Evolutionary conservation across 1,140 invertebrate genomes (phyloP).

Genomic region (Aphelinus certus): DNA sequence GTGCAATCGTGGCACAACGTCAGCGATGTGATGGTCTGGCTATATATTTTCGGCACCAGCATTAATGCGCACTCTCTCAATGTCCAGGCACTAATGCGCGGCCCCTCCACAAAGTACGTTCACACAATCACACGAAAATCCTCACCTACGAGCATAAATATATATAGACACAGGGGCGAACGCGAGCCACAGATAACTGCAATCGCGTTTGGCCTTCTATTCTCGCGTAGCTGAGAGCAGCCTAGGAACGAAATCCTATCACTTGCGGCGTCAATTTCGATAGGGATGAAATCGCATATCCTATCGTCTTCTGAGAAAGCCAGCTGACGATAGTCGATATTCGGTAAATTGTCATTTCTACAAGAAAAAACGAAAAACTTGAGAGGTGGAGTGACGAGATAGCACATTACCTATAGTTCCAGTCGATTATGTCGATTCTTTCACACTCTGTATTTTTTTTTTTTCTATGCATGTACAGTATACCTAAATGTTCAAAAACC

Average conservation of each 20-base stretch:
- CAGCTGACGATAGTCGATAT: slow-evolving; percentile 18
- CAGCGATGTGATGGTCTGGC: not conserved
- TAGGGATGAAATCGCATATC: slow-evolving; percentile 11
- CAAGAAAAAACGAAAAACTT: not conserved
- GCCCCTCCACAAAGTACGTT: not conserved
- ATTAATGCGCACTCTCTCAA: slow-evolving; percentile 15
- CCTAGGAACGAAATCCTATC: slow-evolving; percentile 6
- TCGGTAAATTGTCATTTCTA: not conserved
- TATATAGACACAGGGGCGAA: not conserved
- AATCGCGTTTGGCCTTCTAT: not conserved
- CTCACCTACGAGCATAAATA: no score
- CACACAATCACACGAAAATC: not conserved
- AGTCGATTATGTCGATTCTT: no score
- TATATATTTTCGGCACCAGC: slow-evolving; percentile 7
- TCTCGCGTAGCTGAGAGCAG: not conserved
- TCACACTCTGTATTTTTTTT: no score
- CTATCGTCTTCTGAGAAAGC: slow-evolving; percentile 19
- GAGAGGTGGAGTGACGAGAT: no score
- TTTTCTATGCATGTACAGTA: no score
- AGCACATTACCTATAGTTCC: no score
- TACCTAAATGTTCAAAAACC: no score
- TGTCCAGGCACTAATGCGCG: slow-evolving; percentile 16
- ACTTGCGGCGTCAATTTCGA: slow-evolving; percentile 16
- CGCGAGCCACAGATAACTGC: not conserved
- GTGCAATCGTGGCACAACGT: not conserved